phyloP scores from a whole-genome alignment of 1,140 invertebrate genomes.

The Philotrypesis tridentata region DNA sequence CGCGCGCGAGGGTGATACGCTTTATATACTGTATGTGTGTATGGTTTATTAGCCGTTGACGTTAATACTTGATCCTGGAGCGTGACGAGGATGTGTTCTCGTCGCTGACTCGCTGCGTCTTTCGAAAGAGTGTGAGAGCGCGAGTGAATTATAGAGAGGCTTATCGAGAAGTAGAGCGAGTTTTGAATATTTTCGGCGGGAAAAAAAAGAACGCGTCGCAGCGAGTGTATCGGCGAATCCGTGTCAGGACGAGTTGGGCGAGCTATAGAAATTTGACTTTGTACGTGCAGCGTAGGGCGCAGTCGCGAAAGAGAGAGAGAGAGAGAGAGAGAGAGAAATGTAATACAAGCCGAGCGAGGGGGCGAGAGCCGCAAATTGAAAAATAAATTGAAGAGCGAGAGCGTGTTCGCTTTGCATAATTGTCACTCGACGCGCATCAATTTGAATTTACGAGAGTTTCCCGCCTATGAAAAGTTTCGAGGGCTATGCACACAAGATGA shows the following conservation, averaged over 20 bases:
- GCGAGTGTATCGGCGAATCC: too few species aligned
- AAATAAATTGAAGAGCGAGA: neutral
- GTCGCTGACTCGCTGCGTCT: neutral
- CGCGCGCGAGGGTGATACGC: neutral
- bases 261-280: too few species aligned
- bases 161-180: neutral
- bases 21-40: neutral
- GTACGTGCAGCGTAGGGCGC: too few species aligned
- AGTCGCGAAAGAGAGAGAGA: too few species aligned
- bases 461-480: neutral
- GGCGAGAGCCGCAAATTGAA: neutral
- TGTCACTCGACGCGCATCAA: neutral
- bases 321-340: too few species aligned
- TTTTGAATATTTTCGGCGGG: too few species aligned
- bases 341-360: too few species aligned
- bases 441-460: neutral
- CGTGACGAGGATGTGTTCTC: neutral
- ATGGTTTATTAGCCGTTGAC: neutral
- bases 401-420: neutral
- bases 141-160: neutral
- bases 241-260: too few species aligned
- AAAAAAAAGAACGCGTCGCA: too few species aligned
- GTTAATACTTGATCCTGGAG: neutral
- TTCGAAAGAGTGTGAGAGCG: too few species aligned
- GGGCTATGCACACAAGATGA: conserved; percentile 2